Evolutionary conservation across 2,797 vertebrate species (phyloP), one percentile per base, ranked within the genome.

Genomic region (Lycodopsis pacificus): DNA sequence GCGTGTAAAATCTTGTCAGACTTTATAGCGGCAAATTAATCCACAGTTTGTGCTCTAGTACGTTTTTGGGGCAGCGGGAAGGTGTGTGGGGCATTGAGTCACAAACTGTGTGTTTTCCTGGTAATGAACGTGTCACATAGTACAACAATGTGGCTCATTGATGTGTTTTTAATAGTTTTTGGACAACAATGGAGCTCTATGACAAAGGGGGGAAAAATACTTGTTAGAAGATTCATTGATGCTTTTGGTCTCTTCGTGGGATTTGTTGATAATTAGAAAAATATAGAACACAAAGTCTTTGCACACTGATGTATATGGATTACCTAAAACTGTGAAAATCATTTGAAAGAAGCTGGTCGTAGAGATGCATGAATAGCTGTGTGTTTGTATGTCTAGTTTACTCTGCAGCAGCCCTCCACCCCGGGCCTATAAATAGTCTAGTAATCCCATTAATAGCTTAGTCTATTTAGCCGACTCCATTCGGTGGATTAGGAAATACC

Each of bases 371-470:
- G 59, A 79, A 70, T 74, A 19, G 17, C 27, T 70, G 6, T 62
- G 42, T 59, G 56, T 76, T 42, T 61, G 64, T 82, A 65, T 81
- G 77, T 82, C 64, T 81, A 46, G 70, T 65, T 83, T 34, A 48
- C 77, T 54, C 76, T 69, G 48, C 65, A 76, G 74, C 68, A 40
- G 71, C 54, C 46, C 65, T 61, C 73, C 36, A 22, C 80, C 76
- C 64, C 7, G 3, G 19, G 49, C 61, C 91, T 92, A 93, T 89
- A 91, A 91, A 93, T 91, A 88, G 87, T 68, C 63, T 1, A 0
- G 22, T 94, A 94, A 94, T 92, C 91, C 85, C 76, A 77, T 95
- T 89, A 94, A 86, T 70, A 68, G 87, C 86, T 94, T 83, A 88
- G 83, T 76, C 63, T 66, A 40, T 30, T 83, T 75, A 85, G 72